phyloP scores from a whole-genome alignment of 1,140 invertebrate genomes.

The Pteromalus puparum region DNA sequence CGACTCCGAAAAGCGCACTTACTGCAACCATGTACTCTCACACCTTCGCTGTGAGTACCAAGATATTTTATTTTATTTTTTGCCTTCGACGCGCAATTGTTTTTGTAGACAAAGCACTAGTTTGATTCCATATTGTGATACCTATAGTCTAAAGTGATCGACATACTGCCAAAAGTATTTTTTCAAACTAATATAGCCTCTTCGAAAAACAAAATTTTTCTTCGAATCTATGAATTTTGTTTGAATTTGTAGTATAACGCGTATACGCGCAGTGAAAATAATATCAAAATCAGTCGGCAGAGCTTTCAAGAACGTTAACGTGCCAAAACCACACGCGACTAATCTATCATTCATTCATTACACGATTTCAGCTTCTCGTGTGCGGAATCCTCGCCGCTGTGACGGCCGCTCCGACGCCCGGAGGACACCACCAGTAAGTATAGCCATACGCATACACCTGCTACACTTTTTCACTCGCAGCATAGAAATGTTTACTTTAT shows the following conservation, averaged over 20 bases:
- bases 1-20: constrained; percentile 29
- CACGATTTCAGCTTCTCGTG: constrained; percentile 67
- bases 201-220: too few relatives aligned
- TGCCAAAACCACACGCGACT: not conserved
- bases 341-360: constrained; percentile 42
- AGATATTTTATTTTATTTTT: not conserved
- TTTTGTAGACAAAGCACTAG: too few relatives aligned
- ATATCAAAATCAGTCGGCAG: not conserved
- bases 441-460: not conserved
- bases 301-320: not conserved
- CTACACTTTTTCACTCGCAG: not conserved
- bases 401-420: constrained; percentile 62
- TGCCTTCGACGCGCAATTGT: too few relatives aligned
- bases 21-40: constrained; percentile 63
- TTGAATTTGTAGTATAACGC: not conserved
- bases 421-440: constrained; percentile 64
- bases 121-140: too few relatives aligned
- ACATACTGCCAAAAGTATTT: too few relatives aligned
- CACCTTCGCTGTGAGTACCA: constrained; percentile 64
- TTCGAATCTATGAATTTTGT: not conserved
- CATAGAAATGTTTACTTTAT: not conserved
- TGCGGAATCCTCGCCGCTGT: constrained; percentile 64
- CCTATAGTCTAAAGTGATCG: too few relatives aligned
- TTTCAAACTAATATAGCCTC: too few relatives aligned
- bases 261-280: not conserved